Evolutionary conservation across 1,140 invertebrate species (phyloP).

Genomic region (Hydropsyche tenuis): DNA sequence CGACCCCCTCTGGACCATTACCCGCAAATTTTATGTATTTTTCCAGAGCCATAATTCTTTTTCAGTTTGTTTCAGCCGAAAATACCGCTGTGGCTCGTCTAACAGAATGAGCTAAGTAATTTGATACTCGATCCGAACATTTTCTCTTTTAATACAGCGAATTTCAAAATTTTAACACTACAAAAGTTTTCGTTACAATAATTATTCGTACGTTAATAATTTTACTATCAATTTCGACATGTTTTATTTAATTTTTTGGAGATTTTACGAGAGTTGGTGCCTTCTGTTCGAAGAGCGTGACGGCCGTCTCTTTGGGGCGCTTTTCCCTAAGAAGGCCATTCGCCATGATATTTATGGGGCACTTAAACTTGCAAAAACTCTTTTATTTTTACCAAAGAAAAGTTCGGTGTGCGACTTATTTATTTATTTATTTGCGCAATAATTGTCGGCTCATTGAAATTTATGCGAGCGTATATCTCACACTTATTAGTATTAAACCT

Average conservation of each 20-base stretch:
- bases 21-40: conserved; percentile 50
- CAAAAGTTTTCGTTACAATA: too few relatives aligned
- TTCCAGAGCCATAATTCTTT: conserved; percentile 49
- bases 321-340: conserved; percentile 41
- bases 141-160: neutral
- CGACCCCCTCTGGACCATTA: conserved; percentile 43
- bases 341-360: conserved; percentile 41
- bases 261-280: neutral
- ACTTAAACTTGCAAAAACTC: conserved; percentile 39
- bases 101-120: conserved; percentile 16
- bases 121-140: neutral
- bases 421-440: conserved; percentile 30
- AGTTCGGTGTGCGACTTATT: conserved; percentile 30
- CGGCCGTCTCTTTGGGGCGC: conserved; percentile 13
- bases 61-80: conserved; percentile 48
- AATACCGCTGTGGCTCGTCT: conserved; percentile 29
- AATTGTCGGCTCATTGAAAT: conserved; percentile 23
- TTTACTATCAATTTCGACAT: neutral
- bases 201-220: neutral
- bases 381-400: conserved; percentile 41
- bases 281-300: conserved; percentile 7
- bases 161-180: too few relatives aligned
- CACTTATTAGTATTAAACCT: neutral
- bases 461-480: neutral
- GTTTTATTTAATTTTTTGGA: neutral